Conservation (phyloP, 2,888 invertebrate species). For the Leptinotarsa juncta region DNA sequence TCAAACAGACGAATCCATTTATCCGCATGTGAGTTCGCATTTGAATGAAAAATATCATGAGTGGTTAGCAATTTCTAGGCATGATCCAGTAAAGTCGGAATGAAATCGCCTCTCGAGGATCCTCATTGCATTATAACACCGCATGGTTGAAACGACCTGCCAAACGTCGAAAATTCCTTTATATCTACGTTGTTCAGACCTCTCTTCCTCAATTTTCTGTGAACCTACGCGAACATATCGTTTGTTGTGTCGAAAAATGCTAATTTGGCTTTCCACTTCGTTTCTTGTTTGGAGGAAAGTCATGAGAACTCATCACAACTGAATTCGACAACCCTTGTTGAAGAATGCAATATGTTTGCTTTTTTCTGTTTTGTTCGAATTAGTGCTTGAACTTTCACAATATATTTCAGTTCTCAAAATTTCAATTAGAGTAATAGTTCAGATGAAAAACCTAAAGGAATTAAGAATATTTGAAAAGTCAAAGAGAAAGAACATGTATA, state of each 20-base stretch:
- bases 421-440: too few species aligned
- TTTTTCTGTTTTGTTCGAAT: background rate
- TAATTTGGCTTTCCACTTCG: constrained; percentile 30
- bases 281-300: constrained; percentile 13
- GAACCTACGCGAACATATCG: constrained; percentile 25
- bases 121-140: constrained; percentile 31
- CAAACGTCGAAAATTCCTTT: constrained; percentile 34
- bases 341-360: background rate
- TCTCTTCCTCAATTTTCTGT: constrained; percentile 27
- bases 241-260: constrained; percentile 31
- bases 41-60: constrained; percentile 34
- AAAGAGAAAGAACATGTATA: too few species aligned
- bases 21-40: constrained; percentile 3
- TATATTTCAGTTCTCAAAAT: too few species aligned
- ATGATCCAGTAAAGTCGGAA: constrained; percentile 43
- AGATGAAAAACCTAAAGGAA: too few species aligned
- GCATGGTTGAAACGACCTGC: constrained; percentile 33
- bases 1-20: constrained; percentile 19
- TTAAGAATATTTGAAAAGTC: too few species aligned
- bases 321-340: background rate
- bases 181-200: constrained; percentile 28
- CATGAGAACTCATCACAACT: background rate
- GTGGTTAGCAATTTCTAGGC: constrained; percentile 48
- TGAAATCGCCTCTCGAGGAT: constrained; percentile 36
- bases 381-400: background rate